Evolutionary conservation across 53 echinoderm and acorn worm genomes (phyloP).

Genomic region (Holothuria scabra): DNA sequence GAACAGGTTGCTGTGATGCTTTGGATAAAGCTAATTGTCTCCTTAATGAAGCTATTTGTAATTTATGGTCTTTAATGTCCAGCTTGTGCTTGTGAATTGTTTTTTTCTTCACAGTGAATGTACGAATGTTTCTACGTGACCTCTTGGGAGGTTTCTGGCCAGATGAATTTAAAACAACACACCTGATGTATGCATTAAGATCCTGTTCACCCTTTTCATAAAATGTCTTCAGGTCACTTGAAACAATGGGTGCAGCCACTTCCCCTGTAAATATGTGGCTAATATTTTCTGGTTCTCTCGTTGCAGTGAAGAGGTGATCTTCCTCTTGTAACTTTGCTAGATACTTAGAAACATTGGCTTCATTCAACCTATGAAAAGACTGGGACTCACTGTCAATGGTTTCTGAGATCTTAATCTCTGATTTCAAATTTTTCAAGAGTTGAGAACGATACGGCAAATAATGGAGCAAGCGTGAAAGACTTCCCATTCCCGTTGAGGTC

Average conservation of each 20-base stretch:
- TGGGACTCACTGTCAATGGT: background rate
- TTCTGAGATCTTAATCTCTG: background rate
- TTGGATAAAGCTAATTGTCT: slow-evolving; percentile 23
- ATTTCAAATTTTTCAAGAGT: background rate
- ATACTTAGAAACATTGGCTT: background rate
- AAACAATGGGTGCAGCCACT: background rate
- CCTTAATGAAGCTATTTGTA: slow-evolving; percentile 14
- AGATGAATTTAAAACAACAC: slow-evolving; percentile 24
- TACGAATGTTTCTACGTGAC: background rate
- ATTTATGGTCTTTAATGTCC: background rate
- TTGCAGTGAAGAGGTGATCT: background rate
- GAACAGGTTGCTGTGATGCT: slow-evolving; percentile 8
- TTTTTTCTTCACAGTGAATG: slow-evolving; percentile 1
- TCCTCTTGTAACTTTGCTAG: background rate
- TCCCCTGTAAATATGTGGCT: too few species aligned
- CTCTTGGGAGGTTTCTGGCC: background rate
- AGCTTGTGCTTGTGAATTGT: slow-evolving; percentile 4
- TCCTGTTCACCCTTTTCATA: slow-evolving; percentile 24
- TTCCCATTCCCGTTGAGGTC: slow-evolving; percentile 14
- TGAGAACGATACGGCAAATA: slow-evolving; percentile 17
- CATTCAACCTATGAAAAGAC: background rate
- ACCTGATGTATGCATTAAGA: slow-evolving; percentile 15
- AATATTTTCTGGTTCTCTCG: background rate
- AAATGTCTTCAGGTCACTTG: background rate
- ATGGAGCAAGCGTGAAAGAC: background rate